Percentiles rank a stretch among this genome's conserved stretches.
Conservation (phyloP, 2,888 invertebrate genomes). For the Lydus trimaculatus region DNA sequence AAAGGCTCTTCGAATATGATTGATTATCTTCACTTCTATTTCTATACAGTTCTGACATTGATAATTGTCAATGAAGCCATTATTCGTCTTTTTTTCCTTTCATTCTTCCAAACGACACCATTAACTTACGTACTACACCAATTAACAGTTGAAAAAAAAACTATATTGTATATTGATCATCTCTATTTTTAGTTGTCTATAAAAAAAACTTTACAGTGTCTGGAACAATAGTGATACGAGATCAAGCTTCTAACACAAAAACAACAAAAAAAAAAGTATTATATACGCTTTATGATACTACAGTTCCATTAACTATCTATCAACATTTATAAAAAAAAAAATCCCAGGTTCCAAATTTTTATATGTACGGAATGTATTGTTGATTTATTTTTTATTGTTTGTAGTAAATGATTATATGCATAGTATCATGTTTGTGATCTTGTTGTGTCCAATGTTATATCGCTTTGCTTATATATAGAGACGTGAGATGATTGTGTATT, state of each 20-base stretch:
- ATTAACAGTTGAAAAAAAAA: constrained; percentile 6
- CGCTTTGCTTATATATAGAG: background rate
- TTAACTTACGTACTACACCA: constrained; percentile 9
- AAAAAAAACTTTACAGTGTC: background rate
- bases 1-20: constrained; percentile 26
- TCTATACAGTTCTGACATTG: constrained; percentile 29
- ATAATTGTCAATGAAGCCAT: constrained; percentile 21
- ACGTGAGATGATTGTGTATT: constrained; percentile 12
- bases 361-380: background rate
- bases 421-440: constrained; percentile 9
- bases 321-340: background rate
- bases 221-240: constrained; percentile 22
- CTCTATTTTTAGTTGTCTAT: constrained; percentile 7
- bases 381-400: background rate
- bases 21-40: constrained; percentile 25
- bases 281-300: background rate
- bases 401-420: background rate
- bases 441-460: constrained; percentile 5
- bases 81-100: constrained; percentile 8
- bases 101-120: constrained; percentile 7
- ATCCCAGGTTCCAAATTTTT: background rate
- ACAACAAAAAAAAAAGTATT: background rate
- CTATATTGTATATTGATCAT: too few relatives aligned
- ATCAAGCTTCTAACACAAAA: background rate
- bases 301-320: background rate